These are phyloP conservation scores for Hypolimnas misippus DNA, from an alignment of 2,888 invertebrate genomes.

Conservation along the genomic window DNA sequence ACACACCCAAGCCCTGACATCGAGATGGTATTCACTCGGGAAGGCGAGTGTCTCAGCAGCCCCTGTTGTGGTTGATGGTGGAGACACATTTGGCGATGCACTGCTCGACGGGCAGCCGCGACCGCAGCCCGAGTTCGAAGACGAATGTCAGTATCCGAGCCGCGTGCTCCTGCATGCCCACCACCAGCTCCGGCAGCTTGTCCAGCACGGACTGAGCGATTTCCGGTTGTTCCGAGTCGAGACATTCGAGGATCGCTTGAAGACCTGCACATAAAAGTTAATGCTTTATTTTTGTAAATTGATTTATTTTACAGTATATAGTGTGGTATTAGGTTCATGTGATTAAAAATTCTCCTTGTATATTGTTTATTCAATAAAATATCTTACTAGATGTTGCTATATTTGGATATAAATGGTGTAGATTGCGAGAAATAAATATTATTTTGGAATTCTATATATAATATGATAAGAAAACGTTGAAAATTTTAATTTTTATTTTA, in stretches of 20 bases:
- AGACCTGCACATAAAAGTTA: slow-evolving; percentile 80
- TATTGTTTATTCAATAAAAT: no score
- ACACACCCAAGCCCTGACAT: not conserved
- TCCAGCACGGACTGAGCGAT: slow-evolving; percentile 91
- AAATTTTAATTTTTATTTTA: no score
- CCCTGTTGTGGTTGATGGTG: slow-evolving; percentile 92
- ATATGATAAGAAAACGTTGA: no score
- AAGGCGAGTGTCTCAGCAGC: slow-evolving; percentile 84
- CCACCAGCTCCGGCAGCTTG: slow-evolving; percentile 91
- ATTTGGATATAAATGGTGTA: no score
- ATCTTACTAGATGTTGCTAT: no score
- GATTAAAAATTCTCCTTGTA: no score
- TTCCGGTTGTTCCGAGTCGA: slow-evolving; percentile 91
- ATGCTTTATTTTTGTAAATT: no score
- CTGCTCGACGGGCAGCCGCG: slow-evolving; percentile 89
- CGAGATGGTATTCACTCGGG: no score
- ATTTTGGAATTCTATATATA: no score
- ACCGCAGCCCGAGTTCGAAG: slow-evolving; percentile 92
- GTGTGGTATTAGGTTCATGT: no score
- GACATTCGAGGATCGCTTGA: slow-evolving; percentile 90
- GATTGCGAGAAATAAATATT: no score
- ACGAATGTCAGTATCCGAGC: slow-evolving; percentile 90
- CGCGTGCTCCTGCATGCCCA: slow-evolving; percentile 94
- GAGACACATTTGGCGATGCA: slow-evolving; percentile 92
- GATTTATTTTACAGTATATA: no score